Base-by-base conservation (phyloP, 2,113 vertebrate species). In the rat (Rattus norvegicus) region DNA sequence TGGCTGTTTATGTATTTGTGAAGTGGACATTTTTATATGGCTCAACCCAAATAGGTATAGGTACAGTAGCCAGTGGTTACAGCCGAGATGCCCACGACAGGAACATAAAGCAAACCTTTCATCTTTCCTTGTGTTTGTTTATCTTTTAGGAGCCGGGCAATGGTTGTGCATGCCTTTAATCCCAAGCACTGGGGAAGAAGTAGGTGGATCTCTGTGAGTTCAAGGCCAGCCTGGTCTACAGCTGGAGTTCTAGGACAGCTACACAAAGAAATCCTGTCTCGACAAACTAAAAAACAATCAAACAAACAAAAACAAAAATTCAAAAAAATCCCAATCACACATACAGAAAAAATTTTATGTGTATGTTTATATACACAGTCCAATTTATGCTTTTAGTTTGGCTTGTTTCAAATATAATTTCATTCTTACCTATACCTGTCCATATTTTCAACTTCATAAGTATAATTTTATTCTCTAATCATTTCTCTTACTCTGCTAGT, bases 11-110 rank as follows among this genome's bases (percentile, higher is more conserved):
- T 79, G 47, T 43, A 52, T 85, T 56, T 79, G 28, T 39, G 30
- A 92, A 90, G 65, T 36, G 14, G 3, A 47, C 22, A 93, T 93
- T 91, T 43, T 88, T 67, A 80, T 93, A 85, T 80, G 70, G 59
- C 61, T 85, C 39, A 72, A 73, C 30, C 43, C 93, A 96, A 91
- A 93, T 72, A 88, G 43, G 43, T 43, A 43, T 43, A 43, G 43
- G 43, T 43, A 43, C 43, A 89, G 26, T 75, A 47, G 72, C 14
- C 54, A 56, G 79, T n/a, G 20, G 28, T 56, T 22, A 81, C n/a
- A n/a, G 30, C 49, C 56, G 52, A 17, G 52, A n/a, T 56, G 52
- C 22, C 52, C 52, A 59, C 39, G 20, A 39, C 7, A 83, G 36
- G 22, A 26, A 22, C 80, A 83, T 83, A 83, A 39, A 83, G 36